These are phyloP conservation scores for Petrolisthes manimaculis DNA, from an alignment of 2,888 invertebrate genomes.

Conservation along the genomic window DNA sequence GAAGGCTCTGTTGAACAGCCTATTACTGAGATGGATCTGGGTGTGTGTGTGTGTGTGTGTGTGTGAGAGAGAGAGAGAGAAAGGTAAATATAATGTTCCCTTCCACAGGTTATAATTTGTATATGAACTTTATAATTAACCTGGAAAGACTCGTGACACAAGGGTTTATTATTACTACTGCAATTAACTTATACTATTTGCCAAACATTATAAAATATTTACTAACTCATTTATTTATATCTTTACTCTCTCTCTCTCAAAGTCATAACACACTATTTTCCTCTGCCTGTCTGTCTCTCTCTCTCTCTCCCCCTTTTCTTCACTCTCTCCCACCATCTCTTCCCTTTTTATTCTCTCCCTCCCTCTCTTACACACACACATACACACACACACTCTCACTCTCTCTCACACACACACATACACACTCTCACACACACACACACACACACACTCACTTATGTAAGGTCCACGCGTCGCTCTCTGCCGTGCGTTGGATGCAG, in stretches of 20 bases:
- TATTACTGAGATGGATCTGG: not conserved
- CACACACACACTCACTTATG: conserved; percentile 76
- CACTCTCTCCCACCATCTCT: not conserved
- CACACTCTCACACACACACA: too few relatives aligned
- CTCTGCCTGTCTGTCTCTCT: not conserved
- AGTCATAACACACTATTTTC: not conserved
- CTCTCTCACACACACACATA: too few relatives aligned
- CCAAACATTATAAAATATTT: not conserved
- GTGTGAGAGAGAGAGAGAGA: not conserved
- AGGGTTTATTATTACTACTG: too few relatives aligned
- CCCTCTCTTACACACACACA: too few relatives aligned
- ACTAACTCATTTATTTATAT: not conserved
- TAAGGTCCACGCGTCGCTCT: conserved; percentile 92
- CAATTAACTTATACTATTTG: not conserved
- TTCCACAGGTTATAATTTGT: too few relatives aligned
- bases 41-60: not conserved
- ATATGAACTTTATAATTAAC: too few relatives aligned
- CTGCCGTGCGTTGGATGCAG: conserved; percentile 85
- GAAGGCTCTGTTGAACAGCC: not conserved
- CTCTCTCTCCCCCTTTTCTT: not conserved
- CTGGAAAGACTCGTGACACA: too few relatives aligned
- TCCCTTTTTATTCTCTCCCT: too few relatives aligned
- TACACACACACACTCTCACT: too few relatives aligned
- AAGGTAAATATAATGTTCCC: too few relatives aligned
- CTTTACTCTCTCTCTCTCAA: not conserved